Percentiles rank a stretch among this genome's conserved stretches.
Conservation (phyloP, 2,797 vertebrate species). For the Xerus rutilus region DNA sequence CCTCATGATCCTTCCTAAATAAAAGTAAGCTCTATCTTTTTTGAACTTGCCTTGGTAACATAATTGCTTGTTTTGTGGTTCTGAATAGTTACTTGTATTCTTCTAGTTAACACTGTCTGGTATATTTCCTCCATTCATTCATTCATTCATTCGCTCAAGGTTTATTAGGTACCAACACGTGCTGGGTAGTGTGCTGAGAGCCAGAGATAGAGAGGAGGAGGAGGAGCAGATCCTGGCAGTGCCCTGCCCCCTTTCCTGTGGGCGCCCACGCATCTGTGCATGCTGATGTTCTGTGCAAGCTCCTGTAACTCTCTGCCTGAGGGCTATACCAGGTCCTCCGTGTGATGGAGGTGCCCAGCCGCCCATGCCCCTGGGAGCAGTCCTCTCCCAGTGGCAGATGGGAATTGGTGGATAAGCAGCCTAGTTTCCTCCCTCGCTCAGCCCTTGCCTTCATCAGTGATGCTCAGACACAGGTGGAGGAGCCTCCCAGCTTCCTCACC, state of each 20-base stretch:
- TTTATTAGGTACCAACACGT: background rate
- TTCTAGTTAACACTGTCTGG: background rate
- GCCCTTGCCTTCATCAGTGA: background rate
- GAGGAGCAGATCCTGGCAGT: background rate
- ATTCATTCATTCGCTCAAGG: background rate
- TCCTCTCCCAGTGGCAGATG: too few species aligned
- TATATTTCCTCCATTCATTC: background rate
- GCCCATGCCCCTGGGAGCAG: background rate
- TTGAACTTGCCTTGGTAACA: background rate
- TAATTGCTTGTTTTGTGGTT: background rate
- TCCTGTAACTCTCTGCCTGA: background rate
- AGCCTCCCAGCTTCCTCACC: fast-evolving
- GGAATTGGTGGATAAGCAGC: background rate
- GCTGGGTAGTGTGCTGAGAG: background rate
- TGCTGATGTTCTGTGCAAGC: background rate
- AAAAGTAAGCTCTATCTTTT: background rate
- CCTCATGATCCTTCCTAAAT: background rate
- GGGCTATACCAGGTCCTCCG: background rate
- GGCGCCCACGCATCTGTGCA: background rate
- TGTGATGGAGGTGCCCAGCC: background rate
- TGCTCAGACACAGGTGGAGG: background rate
- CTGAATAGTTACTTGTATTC: background rate
- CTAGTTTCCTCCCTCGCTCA: background rate
- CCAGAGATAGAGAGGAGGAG: background rate
- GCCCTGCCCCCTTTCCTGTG: background rate